Evolutionary conservation across 2,888 invertebrate species (phyloP), one percentile per base, ranked within the genome.

Genomic region (Diaphora mendica): DNA sequence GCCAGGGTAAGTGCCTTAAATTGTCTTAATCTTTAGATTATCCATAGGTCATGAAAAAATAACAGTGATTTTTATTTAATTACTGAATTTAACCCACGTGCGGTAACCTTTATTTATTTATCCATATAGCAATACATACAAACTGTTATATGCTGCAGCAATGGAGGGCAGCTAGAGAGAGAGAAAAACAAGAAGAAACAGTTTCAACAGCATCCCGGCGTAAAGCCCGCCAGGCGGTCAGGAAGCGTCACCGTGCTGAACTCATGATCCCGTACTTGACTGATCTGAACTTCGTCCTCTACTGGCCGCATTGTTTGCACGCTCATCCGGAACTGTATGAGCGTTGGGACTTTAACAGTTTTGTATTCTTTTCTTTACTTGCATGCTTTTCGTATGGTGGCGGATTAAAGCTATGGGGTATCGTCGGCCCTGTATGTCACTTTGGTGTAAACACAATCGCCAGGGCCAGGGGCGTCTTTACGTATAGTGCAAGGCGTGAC

Each of bases 291-390:
- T 95, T 95, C 35, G 93, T 95, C 0, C 77, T 95, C 26, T 95
- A 90, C 82, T 95, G 94, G 94, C 95, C 95, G 0, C 93, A 95
- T 35, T 87, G 89, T 26, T 89, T 80, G 7, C 90, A 91, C 62
- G 94, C 95, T 0, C 95, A 95, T 48, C 93, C 92, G 0, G 94
- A 94, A 70, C 75, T 95, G 7, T 95, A 95, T 71, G 95, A 94
- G 78, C 87, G 88, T 30, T 95, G 95, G 95, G 92, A 94, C 81
- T 77, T 86, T 39, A 91, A 95, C 75, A 93, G 95, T 93, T 87
- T 75, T 86, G 86, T 81, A 62, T 51, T 42, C 13, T 35, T 13
- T 67, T 15, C 48, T 44, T 3, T 44, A 44, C 44, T 44, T 44
- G 20, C 20, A 48, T 48, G 20, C 1, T 48, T 48, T 13, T n/a